Evolutionary conservation across 2,888 invertebrate species (phyloP).

Genomic region (Ormyrus pomaceus): DNA sequence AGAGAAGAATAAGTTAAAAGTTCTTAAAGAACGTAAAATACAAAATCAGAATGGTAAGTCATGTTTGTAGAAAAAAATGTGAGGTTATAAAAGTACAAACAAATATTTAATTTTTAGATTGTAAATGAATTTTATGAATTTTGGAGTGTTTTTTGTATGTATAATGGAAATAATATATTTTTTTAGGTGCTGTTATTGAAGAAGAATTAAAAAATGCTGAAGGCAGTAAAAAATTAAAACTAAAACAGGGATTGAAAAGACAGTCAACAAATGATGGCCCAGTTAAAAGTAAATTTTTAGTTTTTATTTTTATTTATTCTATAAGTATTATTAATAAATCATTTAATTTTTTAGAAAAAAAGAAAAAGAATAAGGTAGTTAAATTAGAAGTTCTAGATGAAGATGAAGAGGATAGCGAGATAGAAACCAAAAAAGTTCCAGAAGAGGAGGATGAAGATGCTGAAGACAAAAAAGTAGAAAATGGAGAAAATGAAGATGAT

Average conservation of each 20-base stretch:
- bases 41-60: slow-evolving; percentile 68
- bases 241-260: slow-evolving; percentile 58
- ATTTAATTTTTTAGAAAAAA: slow-evolving; percentile 58
- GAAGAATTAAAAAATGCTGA: slow-evolving; percentile 35
- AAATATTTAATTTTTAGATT: slow-evolving; percentile 15
- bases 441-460: slow-evolving; percentile 63
- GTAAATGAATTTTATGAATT: slow-evolving; percentile 7
- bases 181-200: slow-evolving; percentile 4
- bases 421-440: slow-evolving; percentile 42
- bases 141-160: background rate
- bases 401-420: slow-evolving; percentile 61
- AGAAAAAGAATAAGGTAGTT: slow-evolving; percentile 56
- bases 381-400: slow-evolving; percentile 64
- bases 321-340: background rate
- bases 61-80: background rate
- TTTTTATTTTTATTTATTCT: background rate
- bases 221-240: slow-evolving; percentile 30
- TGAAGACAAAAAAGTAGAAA: slow-evolving; percentile 60
- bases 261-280: slow-evolving; percentile 55
- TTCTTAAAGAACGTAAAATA: slow-evolving; percentile 79
- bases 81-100: slow-evolving; percentile 48
- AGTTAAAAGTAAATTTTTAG: slow-evolving; percentile 61
- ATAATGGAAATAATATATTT: background rate
- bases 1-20: slow-evolving; percentile 83
- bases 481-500: slow-evolving; percentile 62